Evolutionary conservation across 2,113 vertebrate genomes (phyloP), one percentile per base, ranked within the genome.

Genomic region (Sorex araneus): DNA sequence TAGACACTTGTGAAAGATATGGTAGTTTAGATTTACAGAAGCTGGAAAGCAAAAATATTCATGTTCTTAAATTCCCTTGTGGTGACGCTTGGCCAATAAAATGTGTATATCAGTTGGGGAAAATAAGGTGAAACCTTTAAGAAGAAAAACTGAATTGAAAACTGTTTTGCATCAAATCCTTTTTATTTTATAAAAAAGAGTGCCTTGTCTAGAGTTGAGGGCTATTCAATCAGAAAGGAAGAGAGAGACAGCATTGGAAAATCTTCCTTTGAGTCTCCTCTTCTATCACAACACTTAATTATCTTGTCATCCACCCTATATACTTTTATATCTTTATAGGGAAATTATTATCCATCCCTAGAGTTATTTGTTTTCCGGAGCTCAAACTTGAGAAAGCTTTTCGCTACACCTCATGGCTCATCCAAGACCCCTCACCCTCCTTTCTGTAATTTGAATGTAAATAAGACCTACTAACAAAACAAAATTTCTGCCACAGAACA

Each of bases 21-120:
- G 10, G 8, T 64, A 2, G 18, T 63, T 87, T 57, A 45, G 28
- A 90, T 81, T 84, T 73, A 69, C 13, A 84, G 10, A 77, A 27
- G 0, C 1, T 54, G 32, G 13, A 89, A 93, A 47, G 43, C 36
- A 91, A 92, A 40, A 76, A 60, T 95, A 79, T 45, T 71, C 25
- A 75, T 5, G 70, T 75, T 54, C 45, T 4, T 10, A 36, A 18
- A 18, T 79, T 79, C 3, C 16, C 0, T 50, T 40, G 25, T 87
- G n/a, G 43, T 15, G 74, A 74, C 79, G 32, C 76, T 79, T 86
- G 80, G 23, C 67, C 50, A 92, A 86, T 69, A 21, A 92, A 86
- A 85, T 54, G 0, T 3, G 86, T 45, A 71, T 1, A 57, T 50
- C 3, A 84, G 9, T 78, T 94, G 36, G 27, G 64, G 87, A 16